Evolutionary conservation across 2,797 vertebrate genomes (phyloP).

Genomic region (Crocidura indochinensis): DNA sequence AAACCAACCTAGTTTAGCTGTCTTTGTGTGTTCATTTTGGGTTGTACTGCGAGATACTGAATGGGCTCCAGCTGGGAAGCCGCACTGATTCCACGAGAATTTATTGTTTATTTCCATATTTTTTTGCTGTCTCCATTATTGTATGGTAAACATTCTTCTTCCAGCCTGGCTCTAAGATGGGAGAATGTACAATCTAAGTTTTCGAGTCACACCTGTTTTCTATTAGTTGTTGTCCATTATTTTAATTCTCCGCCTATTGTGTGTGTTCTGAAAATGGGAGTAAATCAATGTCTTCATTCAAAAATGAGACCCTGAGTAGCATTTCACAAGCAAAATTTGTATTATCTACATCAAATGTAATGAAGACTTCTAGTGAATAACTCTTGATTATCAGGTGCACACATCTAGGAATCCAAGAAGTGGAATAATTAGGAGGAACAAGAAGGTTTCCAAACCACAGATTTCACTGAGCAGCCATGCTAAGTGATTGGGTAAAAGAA

Average conservation of each 20-base stretch:
- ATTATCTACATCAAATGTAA: constrained; percentile 75
- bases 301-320: constrained; percentile 77
- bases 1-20: constrained; percentile 78
- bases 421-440: constrained; percentile 85
- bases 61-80: constrained; percentile 85
- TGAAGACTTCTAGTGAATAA: constrained; percentile 84
- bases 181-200: constrained; percentile 56
- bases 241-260: constrained; percentile 87
- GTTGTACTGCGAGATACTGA: constrained; percentile 73
- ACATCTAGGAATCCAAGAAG: constrained; percentile 75
- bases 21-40: constrained; percentile 77
- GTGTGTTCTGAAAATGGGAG: constrained; percentile 78
- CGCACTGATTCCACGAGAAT: constrained; percentile 76
- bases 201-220: constrained; percentile 87
- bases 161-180: constrained; percentile 58
- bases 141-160: constrained; percentile 80
- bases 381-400: constrained; percentile 87
- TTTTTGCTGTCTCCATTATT: constrained; percentile 69
- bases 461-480: constrained; percentile 82
- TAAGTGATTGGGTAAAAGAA: constrained; percentile 84
- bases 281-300: constrained; percentile 85
- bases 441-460: constrained; percentile 81
- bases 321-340: constrained; percentile 82
- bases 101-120: constrained; percentile 74
- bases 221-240: constrained; percentile 84